Evolutionary conservation across 2,797 vertebrate genomes (phyloP).

Genomic region (Phylloscopus collybita): DNA sequence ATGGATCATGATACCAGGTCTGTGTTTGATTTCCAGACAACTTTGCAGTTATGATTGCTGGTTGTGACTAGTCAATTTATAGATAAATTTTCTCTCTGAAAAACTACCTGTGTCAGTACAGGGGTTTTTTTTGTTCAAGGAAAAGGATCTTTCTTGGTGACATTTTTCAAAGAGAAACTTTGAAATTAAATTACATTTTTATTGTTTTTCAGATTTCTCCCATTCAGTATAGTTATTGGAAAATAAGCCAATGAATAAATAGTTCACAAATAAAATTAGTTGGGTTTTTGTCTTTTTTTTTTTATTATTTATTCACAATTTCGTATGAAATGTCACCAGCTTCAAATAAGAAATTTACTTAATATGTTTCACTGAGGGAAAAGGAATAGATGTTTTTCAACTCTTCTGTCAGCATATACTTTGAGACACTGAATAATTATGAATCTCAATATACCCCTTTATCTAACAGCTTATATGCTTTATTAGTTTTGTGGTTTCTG

Average conservation of each 20-base stretch:
- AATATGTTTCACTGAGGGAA: background rate
- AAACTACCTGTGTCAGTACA: background rate
- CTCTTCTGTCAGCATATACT: background rate
- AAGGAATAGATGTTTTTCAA: background rate
- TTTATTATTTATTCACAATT: background rate
- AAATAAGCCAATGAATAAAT: slow-evolving; percentile 17
- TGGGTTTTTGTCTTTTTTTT: background rate
- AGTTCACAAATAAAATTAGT: background rate
- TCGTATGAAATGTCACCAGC: background rate
- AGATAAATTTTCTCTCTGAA: background rate
- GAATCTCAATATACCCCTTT: background rate
- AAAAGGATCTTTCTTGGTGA: background rate
- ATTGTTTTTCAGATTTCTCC: background rate
- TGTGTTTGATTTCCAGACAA: background rate
- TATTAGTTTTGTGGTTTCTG: background rate
- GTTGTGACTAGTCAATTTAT: background rate
- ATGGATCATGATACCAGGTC: background rate
- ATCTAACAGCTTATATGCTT: background rate
- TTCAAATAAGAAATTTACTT: background rate
- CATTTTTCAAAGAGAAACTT: background rate
- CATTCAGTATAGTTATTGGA: background rate
- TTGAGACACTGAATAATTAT: background rate
- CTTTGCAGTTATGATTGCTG: background rate
- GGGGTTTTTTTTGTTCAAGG: background rate
- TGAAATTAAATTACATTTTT: background rate